Evolutionary conservation across 2,113 vertebrate species (phyloP), one percentile per base, ranked within the genome.

Genomic region (Anguilla rostrata): DNA sequence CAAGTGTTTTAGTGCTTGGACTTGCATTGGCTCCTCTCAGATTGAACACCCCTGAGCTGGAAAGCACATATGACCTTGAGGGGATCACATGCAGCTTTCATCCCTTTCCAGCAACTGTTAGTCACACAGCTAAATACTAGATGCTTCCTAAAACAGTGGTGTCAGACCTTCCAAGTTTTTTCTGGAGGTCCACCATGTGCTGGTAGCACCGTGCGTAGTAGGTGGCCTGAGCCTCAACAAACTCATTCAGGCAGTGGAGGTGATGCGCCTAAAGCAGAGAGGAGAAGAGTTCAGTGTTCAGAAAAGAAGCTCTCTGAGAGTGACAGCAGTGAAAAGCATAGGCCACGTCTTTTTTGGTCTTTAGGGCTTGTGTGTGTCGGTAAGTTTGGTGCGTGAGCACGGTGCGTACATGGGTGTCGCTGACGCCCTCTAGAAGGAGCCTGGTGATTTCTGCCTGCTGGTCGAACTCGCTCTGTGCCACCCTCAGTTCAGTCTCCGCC

Each of bases 121-220:
- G 2, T 34, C 6, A 29, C 12, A 26, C 80, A 3, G 56, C 60
- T 34, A 9, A 29, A 7, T 5, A 34, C 40, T 46, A 15, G 9
- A 26, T 4, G 40, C 6, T 82, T 82, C 11, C 16, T 41, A 40
- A 71, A 5, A 82, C 34, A 16, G 39, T 18, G 46, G 1, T 22
- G 5, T n/a, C 53, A 26, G 91, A 99, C 98, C 98, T 99, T 96
- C 98, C 98, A 88, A 99, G 96, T 86, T 99, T 98, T 92, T 98
- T 99, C 83, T 99, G 98, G 39, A 99, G 97, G 88, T 99, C 98
- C 94, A 98, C 92, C 98, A 98, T 99, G 89, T 99, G 99, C 86
- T 98, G 98, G 94, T 98, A 99, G 94, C 97, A 99, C 81, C 99
- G 98, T 83, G 98, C 98, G 85, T 98, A 99, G 89, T 99, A 99